Conservation (phyloP, 1,140 invertebrate species). For the Drosophila virilis region DNA sequence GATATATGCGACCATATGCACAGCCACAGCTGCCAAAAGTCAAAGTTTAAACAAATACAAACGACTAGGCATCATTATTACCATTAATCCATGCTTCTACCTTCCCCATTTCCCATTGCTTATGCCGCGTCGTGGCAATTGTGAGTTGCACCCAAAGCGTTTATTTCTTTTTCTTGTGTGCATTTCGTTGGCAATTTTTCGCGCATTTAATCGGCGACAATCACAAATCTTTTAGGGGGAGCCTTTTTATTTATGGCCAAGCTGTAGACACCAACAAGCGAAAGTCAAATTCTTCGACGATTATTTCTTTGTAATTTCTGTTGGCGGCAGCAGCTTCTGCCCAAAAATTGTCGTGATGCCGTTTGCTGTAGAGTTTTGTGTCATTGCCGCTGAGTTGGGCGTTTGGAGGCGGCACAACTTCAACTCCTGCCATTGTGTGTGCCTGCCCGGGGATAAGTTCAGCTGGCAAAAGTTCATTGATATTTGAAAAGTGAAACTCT, state of each 20-base stretch:
- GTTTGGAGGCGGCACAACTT: conserved; percentile 16
- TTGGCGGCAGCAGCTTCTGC: conserved; percentile 55
- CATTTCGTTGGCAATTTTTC: conserved; percentile 47
- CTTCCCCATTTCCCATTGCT: conserved; percentile 8
- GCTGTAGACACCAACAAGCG: conserved; percentile 55
- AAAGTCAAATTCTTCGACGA: conserved; percentile 80
- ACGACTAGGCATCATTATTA: conserved; percentile 54
- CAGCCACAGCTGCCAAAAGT: conserved; percentile 70
- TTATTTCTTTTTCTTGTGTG: conserved; percentile 44
- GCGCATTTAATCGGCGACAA: conserved; percentile 79
- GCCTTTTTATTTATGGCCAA: conserved; percentile 77
- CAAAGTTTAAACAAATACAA: conserved; percentile 80
- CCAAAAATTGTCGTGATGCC: conserved; percentile 52
- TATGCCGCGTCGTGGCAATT: conserved; percentile 59
- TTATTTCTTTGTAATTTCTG: conserved; percentile 72
- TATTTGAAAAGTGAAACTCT: conserved; percentile 59
- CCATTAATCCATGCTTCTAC: conserved; percentile 16
- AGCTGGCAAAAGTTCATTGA: conserved; percentile 51
- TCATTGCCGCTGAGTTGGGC: conserved; percentile 54
- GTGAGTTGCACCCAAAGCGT: conserved; percentile 71
- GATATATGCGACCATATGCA: conserved; percentile 37
- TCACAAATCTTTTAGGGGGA: conserved; percentile 71
- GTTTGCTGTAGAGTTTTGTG: conserved; percentile 49
- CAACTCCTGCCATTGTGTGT: conserved; percentile 69
- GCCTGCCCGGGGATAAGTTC: conserved; percentile 31